A percentile compares a stretch with the other conserved stretches of the same genome.
phyloP scores from a whole-genome alignment of 2,113 vertebrate genomes.

The Entomyzon cyanotis region DNA sequence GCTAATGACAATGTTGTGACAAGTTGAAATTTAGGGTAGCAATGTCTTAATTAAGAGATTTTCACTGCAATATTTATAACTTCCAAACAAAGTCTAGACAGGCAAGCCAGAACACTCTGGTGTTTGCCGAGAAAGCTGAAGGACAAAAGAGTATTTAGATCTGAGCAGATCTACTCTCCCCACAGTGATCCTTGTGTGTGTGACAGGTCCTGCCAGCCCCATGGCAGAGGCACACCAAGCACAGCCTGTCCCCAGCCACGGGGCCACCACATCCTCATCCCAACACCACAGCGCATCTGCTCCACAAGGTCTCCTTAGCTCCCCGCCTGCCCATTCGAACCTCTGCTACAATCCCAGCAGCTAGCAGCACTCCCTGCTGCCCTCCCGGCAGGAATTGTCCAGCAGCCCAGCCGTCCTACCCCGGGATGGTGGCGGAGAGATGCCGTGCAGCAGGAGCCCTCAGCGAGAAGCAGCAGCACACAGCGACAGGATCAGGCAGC shows the following conservation, averaged over 20 bases:
- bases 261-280: not conserved
- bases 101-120: not conserved
- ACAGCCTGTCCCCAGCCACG: not conserved
- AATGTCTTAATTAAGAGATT: not conserved
- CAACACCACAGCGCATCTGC: not conserved
- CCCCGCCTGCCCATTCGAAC: fast-evolving
- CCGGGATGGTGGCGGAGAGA: fast-evolving
- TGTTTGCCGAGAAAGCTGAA: not conserved
- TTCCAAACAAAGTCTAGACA: constrained; percentile 37
- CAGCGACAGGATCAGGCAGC: not conserved
- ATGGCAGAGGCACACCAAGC: not conserved
- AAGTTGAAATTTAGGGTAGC: not conserved
- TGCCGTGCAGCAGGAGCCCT: not conserved
- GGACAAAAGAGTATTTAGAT: not conserved
- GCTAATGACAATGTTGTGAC: constrained; percentile 15
- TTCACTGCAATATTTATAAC: not conserved
- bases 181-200: fast-evolving
- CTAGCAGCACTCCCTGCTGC: not conserved
- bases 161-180: fast-evolving
- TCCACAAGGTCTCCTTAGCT: not conserved
- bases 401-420: not conserved
- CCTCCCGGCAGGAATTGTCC: not conserved
- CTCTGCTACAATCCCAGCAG: fast-evolving
- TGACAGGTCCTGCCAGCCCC: not conserved
- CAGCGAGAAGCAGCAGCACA: not conserved